Evolutionary conservation across 1,140 invertebrate genomes (phyloP), one percentile per base, ranked within the genome.

Genomic region (Subanguina moxae): DNA sequence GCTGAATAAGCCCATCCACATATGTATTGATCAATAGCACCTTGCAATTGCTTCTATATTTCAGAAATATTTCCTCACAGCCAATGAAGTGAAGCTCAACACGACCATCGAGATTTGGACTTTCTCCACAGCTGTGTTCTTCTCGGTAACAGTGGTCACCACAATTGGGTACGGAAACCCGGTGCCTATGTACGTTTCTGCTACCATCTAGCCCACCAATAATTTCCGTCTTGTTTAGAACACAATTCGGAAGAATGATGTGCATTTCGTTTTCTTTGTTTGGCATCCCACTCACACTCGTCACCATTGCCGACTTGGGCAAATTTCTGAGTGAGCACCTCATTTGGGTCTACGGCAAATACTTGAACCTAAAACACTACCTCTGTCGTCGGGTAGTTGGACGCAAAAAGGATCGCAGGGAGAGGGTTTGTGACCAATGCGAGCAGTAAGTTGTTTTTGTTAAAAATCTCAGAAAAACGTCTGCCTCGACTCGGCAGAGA

Each of bases 81-180:
- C 77, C 7, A 72, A 67, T 25, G 78, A 80, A 73, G 80, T 82
- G 23, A 82, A 82, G 64, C 58, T 46, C 19, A 83, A 82, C 68
- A 62, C 65, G 3, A 82, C 77, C n/a, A 68, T 67, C 17, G 76
- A 78, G 57, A 78, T 83, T 61, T 82, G 80, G 80, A 76, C 81
- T 9, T 83, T 82, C 57, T 82, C 81, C 17, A 80, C 81, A 17
- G 80, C 80, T n/a, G 73, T 82, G 17, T 82, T 82, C 74, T 82
- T 82, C 64, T 80, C 81, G 25, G 81, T 80, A 15, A 82, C 80
- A 15, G 81, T 70, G 11, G 68, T 70, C 30, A 59, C 68, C n/a
- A 68, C 65, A 27, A 77, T 65, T 59, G 80, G 81, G 17, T 82
- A 83, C 62, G 80, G 80, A 21, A 82, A 82, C 63, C 80, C 80